Evolutionary conservation across 37 sponge, comb jelly and placozoan species (phyloP), one percentile per base, ranked within the genome.

Genomic region (Eunapius fragilis): DNA sequence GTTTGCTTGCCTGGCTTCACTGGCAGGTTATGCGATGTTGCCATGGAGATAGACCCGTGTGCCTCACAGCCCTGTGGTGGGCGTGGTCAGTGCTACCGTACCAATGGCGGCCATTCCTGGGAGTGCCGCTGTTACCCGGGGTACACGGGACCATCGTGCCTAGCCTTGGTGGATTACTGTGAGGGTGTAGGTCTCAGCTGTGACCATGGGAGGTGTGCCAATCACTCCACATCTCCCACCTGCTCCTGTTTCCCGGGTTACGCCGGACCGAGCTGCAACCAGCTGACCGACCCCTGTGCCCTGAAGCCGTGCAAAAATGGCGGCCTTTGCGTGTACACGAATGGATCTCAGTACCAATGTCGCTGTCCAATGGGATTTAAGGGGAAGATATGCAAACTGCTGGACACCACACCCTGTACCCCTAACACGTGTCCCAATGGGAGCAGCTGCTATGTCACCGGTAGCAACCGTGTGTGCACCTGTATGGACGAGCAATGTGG

Each of bases 281-380:
- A 47, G 33, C 9, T 25, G 31, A 67, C 23, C 11, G 19, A 74
- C 25, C 3, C n/a, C 34, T 75, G 76, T 48, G 31, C 70, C 11
- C 23, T 25, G 69, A 75, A 88, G 32, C 83, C 82, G 4, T 88
- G 88, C 36, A 41, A 35, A 4, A 67, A 88, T 35, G 77, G 77
- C 10, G 77, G 77, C 34, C 74, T 28, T 1, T 88, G 88, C 68
- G 33, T 28, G 0, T 25, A 28, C 31, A 33, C 36, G 28, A 26
- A 14, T 49, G 2, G 24, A 5, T n/a, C 33, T 27, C 71, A 31
- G 17, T 88, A 36, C 82, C 31, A 17, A n/a, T 88, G 88, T 33
- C 77, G 17, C 33, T 87, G 87, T 31, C 69, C 80, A 25, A 25
- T 31, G 17, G 41, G 34, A 12, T 87, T 28, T 30, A 73, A 28